phyloP scores from a whole-genome alignment of 2,888 invertebrate species.

The Prionchulus punctatus region DNA sequence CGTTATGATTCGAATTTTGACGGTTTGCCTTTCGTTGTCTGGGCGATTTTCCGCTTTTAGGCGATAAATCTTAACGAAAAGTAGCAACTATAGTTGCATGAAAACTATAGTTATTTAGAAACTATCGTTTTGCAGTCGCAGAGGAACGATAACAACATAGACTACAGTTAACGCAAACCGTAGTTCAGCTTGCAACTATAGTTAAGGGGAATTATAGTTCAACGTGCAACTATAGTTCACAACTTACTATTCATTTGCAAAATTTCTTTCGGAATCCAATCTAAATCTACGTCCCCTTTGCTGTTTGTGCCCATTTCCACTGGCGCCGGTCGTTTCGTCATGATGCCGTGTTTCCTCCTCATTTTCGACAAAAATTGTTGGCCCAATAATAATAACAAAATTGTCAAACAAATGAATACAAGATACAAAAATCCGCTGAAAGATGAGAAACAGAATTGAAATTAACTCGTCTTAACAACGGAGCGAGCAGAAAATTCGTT shows the following conservation, averaged over 20 bases:
- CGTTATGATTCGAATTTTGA: too few relatives aligned
- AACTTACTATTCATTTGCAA: slow-evolving; percentile 13
- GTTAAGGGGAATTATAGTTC: too few relatives aligned
- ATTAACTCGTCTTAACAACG: background rate
- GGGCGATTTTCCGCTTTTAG: too few relatives aligned
- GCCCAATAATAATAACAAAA: slow-evolving; percentile 55
- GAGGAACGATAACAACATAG: too few relatives aligned
- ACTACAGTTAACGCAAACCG: too few relatives aligned
- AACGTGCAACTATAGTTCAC: too few relatives aligned
- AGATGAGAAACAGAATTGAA: background rate
- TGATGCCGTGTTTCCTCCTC: slow-evolving; percentile 23
- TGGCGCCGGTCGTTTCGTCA: slow-evolving; percentile 20
- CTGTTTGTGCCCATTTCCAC: slow-evolving; percentile 78
- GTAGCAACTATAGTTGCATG: too few relatives aligned
- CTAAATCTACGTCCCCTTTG: slow-evolving; percentile 75
- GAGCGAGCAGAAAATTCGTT: background rate
- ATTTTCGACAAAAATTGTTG: slow-evolving; percentile 31
- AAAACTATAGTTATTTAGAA: too few relatives aligned
- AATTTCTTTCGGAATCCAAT: slow-evolving; percentile 81
- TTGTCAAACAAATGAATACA: slow-evolving; percentile 72
- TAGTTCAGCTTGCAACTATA: too few relatives aligned
- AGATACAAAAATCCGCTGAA: slow-evolving; percentile 75
- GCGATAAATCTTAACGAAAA: too few relatives aligned
- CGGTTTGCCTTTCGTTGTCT: too few relatives aligned
- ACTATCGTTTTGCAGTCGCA: too few relatives aligned